These are phyloP conservation scores for Timema podura DNA, from an alignment of 2,888 invertebrate genomes.

Conservation along the genomic window DNA sequence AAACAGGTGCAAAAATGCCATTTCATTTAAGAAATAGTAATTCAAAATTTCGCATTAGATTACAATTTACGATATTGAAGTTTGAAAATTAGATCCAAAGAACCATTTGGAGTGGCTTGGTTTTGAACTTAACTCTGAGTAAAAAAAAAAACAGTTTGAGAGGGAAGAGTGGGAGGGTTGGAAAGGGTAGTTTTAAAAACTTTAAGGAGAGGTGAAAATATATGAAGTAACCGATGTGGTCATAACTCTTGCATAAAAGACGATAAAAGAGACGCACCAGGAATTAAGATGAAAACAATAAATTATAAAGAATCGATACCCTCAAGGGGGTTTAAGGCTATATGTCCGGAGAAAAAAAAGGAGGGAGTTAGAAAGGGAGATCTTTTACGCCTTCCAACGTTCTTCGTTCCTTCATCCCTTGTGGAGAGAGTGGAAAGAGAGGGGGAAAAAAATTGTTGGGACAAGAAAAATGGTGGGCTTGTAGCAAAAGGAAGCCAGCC, in stretches of 20 bases:
- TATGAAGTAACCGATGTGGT: conserved; percentile 15
- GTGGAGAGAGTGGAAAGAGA: not conserved
- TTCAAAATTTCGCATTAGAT: no score
- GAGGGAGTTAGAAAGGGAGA: not conserved
- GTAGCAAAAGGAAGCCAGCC: conserved; percentile 17
- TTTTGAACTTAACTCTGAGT: not conserved
- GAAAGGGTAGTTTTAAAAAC: not conserved
- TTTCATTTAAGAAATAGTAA: not conserved
- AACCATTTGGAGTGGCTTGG: no score
- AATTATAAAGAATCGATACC: conserved; percentile 18
- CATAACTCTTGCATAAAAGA: not conserved
- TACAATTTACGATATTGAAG: no score
- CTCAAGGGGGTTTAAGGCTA: not conserved
- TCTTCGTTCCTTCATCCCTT: not conserved
- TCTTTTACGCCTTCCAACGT: not conserved
- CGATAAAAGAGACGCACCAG: conserved; percentile 13
- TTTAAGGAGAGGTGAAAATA: not conserved
- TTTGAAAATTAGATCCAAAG: no score
- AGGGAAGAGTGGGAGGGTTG: not conserved
- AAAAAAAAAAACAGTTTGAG: not conserved
- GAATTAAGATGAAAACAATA: conserved; percentile 21
- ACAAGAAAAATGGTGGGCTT: conserved; percentile 17
- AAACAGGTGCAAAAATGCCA: not conserved
- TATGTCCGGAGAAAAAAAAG: not conserved
- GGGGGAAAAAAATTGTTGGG: not conserved